Evolutionary conservation across 1,140 invertebrate species (phyloP), one percentile per base, ranked within the genome.

Genomic region (Eubasilissa regina): DNA sequence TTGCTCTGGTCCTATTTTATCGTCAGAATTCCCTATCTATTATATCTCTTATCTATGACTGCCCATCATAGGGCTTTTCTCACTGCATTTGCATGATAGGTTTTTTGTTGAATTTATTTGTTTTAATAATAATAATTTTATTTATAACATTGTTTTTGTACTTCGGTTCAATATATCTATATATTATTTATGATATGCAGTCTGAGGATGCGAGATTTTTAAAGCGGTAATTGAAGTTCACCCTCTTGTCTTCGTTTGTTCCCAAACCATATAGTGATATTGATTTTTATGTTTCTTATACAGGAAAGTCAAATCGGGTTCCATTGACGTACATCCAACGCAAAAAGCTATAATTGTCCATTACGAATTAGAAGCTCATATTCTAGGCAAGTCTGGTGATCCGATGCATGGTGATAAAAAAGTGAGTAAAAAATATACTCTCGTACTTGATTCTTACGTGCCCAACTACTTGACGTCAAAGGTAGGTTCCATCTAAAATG

Each of bases 261-360:
- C 43, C 3, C 64, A 55, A 68, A 62, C 25, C 72, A 45, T 79
- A 43, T 17, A 66, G 47, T 25, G 45, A 43, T 80, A 82, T 79
- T 80, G 78, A 55, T 81, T 68, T 81, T 73, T 77, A 55, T 58
- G 6, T 55, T 55, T 47, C 78, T 3, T 43, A 85, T 87, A n/a
- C 83, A 95, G 94, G 83, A 94, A 95, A 87, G 93, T 96, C 55
- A 94, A 94, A 89, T 94, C 94, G 66, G 95, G 95, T 9, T 93
- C 92, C 60, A 91, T 98, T 80, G 96, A 97, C 90, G 96, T 96
- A 6, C 97, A 98, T 90, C 96, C 97, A 15, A 95, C 94, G 74
- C 94, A 97, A 85, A 95, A 95, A 85, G 96, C 96, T 48, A 86
- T 98, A n/a, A 93, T 98, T 66, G 93, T 98, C 19, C 95, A 95